phyloP scores from a whole-genome alignment of 2,113 vertebrate species.

The Eudyptes chrysolophus region DNA sequence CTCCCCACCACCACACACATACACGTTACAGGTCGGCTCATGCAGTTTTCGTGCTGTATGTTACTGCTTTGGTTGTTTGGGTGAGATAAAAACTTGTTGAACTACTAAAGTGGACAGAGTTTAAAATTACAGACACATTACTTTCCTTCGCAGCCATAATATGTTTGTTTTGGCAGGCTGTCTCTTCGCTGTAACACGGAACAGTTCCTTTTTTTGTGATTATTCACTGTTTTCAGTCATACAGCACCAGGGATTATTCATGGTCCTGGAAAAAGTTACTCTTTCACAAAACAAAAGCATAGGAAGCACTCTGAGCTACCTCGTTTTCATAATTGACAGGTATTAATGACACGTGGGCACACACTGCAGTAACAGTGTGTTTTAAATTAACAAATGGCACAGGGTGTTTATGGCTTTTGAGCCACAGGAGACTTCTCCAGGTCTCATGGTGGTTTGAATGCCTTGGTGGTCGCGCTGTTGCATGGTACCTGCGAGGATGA shows the following conservation, averaged over 20 bases:
- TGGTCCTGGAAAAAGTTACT: constrained; percentile 57
- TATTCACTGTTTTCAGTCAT: constrained; percentile 54
- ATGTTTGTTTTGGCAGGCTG: constrained; percentile 58
- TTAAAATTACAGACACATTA: constrained; percentile 65
- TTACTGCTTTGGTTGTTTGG: not conserved
- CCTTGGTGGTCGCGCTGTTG: not conserved
- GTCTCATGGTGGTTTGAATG: accelerated
- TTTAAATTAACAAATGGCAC: not conserved
- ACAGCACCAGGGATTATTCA: constrained; percentile 51
- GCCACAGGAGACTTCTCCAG: not conserved
- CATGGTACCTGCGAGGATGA: accelerated
- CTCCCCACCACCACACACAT: not conserved
- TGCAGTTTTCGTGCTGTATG: not conserved
- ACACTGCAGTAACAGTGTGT: accelerated
- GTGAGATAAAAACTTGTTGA: constrained; percentile 54
- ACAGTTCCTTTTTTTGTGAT: constrained; percentile 40
- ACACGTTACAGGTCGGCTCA: accelerated
- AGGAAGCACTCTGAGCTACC: not conserved
- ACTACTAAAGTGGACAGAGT: constrained; percentile 56
- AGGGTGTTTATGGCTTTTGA: accelerated
- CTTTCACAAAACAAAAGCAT: constrained; percentile 15
- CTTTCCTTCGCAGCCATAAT: constrained; percentile 62
- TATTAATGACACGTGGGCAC: not conserved
- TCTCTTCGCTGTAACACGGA: constrained; percentile 11
- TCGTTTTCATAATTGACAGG: not conserved